These are phyloP conservation scores for Carposina sasakii DNA, from an alignment of 1,140 invertebrate genomes.

Conservation along the genomic window DNA sequence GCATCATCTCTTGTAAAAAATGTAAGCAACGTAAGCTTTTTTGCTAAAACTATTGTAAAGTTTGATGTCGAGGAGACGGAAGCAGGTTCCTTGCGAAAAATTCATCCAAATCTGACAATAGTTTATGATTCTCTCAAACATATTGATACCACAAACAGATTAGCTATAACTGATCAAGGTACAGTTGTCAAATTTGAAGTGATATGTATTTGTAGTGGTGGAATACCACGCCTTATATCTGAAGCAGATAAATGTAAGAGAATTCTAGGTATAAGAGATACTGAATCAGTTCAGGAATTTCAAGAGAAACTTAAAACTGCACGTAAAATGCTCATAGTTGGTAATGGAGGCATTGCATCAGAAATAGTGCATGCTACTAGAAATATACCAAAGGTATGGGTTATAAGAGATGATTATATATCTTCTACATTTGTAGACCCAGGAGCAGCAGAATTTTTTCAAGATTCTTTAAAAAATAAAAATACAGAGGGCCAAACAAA, in stretches of 20 bases:
- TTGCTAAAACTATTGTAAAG: constrained; percentile 85
- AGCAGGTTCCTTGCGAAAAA: constrained; percentile 72
- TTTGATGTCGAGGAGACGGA: constrained; percentile 89
- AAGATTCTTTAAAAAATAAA: constrained; percentile 62
- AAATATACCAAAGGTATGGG: constrained; percentile 92
- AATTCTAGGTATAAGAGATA: constrained; percentile 93
- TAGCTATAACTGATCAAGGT: constrained; percentile 69
- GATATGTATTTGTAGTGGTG: constrained; percentile 94
- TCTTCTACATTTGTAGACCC: constrained; percentile 95
- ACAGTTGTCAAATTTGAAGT: constrained; percentile 81
- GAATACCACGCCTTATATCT: constrained; percentile 84
- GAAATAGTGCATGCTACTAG: constrained; percentile 93
- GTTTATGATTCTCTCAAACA: constrained; percentile 78
- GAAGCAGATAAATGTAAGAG: constrained; percentile 75
- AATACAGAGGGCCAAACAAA: constrained; percentile 18
- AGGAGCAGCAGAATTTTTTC: constrained; percentile 96
- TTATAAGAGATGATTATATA: constrained; percentile 94
- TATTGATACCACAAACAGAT: constrained; percentile 72
- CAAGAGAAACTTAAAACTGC: constrained; percentile 79
- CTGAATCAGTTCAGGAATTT: constrained; percentile 92
- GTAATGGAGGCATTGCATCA: constrained; percentile 98
- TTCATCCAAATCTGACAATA: constrained; percentile 76
- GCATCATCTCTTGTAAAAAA: constrained; percentile 90
- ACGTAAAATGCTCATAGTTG: constrained; percentile 86
- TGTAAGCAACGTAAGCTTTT: constrained; percentile 85